Percentiles rank a stretch among this genome's conserved stretches.
These are phyloP conservation scores for Heliconius erato DNA, from an alignment of 2,888 invertebrate species.

Conservation along the genomic window DNA sequence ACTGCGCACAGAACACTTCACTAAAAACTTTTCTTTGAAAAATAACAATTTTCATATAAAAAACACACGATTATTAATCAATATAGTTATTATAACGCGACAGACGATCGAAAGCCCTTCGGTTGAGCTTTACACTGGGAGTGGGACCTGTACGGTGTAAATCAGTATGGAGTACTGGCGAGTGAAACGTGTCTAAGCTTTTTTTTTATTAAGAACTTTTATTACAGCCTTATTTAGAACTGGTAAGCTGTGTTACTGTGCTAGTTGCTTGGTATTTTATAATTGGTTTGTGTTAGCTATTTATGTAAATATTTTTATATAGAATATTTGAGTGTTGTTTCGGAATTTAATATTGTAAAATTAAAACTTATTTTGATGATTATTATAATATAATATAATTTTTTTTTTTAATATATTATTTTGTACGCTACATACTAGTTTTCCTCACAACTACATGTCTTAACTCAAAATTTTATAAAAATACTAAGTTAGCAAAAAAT, in stretches of 20 bases:
- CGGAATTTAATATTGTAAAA: too few species aligned
- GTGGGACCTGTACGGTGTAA: conserved; percentile 46
- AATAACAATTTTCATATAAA: conserved; percentile 69
- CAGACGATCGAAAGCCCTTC: conserved; percentile 66
- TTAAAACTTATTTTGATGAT: too few species aligned
- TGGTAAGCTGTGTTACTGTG: conserved; percentile 24
- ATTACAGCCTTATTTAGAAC: conserved; percentile 25
- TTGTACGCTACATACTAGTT: too few species aligned
- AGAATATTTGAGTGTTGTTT: too few species aligned
- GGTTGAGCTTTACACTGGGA: conserved; percentile 43
- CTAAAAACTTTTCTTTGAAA: conserved; percentile 52
- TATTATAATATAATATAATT: too few species aligned
- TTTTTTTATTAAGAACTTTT: conserved; percentile 32
- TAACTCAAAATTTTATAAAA: too few species aligned
- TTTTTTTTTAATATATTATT: too few species aligned
- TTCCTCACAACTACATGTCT: too few species aligned
- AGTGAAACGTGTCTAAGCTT: conserved; percentile 37
- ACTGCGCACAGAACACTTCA: conserved; percentile 59
- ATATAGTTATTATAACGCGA: conserved; percentile 76
- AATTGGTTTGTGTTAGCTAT: background rate
- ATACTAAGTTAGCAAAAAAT: background rate
- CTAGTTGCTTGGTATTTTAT: background rate
- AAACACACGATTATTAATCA: conserved; percentile 76
- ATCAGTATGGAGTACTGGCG: conserved; percentile 47
- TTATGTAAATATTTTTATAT: background rate